These are phyloP conservation scores for Autographa gamma DNA, from an alignment of 2,888 invertebrate genomes.

Conservation along the genomic window DNA sequence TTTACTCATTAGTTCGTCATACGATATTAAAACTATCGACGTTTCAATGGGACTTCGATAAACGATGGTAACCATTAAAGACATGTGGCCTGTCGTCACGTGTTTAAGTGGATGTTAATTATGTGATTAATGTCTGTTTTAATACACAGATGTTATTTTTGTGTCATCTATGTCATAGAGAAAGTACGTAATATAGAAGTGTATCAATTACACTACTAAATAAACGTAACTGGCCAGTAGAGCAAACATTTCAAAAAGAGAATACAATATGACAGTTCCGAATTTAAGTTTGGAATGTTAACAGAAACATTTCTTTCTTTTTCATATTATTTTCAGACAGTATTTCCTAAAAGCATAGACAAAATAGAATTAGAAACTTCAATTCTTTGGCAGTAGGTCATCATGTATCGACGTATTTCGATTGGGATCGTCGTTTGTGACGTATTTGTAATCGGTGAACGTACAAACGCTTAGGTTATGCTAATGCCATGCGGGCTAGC, in stretches of 20 bases:
- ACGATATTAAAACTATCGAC: constrained; percentile 53
- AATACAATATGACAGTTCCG: too few relatives aligned
- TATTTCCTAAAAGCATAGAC: background rate
- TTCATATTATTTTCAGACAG: background rate
- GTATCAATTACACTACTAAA: background rate
- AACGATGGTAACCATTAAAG: constrained; percentile 36
- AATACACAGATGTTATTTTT: constrained; percentile 19
- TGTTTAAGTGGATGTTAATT: constrained; percentile 53
- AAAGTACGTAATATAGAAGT: constrained; percentile 19
- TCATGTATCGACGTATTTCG: constrained; percentile 49
- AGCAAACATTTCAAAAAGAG: too few relatives aligned
- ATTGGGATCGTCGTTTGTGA: constrained; percentile 66
- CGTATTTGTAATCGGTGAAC: constrained; percentile 73
- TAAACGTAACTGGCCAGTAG: background rate
- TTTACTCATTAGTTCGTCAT: constrained; percentile 55
- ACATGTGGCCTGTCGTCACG: constrained; percentile 52
- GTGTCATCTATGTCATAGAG: constrained; percentile 16
- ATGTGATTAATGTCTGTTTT: constrained; percentile 46
- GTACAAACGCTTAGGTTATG: constrained; percentile 67
- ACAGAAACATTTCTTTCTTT: background rate
- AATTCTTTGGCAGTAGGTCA: constrained; percentile 26
- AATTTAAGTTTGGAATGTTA: background rate
- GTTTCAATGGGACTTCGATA: constrained; percentile 53
- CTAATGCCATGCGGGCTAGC: constrained; percentile 71
- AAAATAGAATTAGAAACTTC: constrained; percentile 17